Base-by-base conservation (phyloP, 1,140 invertebrate genomes). In the Drosophila melanica region DNA sequence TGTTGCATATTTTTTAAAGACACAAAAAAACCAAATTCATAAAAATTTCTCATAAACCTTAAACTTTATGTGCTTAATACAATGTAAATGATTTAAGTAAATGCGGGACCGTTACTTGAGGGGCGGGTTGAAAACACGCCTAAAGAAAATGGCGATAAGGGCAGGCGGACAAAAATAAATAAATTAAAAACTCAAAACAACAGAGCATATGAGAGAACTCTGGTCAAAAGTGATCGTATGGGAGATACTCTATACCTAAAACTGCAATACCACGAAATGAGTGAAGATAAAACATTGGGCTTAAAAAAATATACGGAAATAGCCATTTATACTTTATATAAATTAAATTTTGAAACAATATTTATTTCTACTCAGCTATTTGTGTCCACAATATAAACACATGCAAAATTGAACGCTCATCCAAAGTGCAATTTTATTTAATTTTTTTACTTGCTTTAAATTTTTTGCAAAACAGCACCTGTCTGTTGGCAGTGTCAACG, bases 31-130 rank as follows among this genome's bases (percentile, higher is more conserved):
- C 27, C 0, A 27, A 27, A 27, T 27, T 14, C 18, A 5, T 16
- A 33, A 44, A 45, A 70, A 70, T 69, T 11, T 7, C 30, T n/a
- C 44, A 74, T 75, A 85, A 85, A 74, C 50, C 42, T 44, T 11
- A 41, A 35, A 33, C 45, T 77, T 84, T 67, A 84, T 75, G 14
- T 20, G 30, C 37, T 57, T 63, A 48, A 16, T 14, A 57, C 39
- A 68, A 75, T 55, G 45, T 51, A 57, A 62, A 77, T 47, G 60
- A 81, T 70, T 66, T 68, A 23, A 20, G 27, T 37, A 42, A 51
- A 64, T 70, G 39, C 23, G 45, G 54, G 48, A 54, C 64, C 47
- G 70, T 58, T 66, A 66, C 18, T 16, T 7, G n/a, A 72, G 62
- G 47, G 63, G 44, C 68, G 44, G 12, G 60, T 47, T 33, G 27